These are phyloP conservation scores for Aspidiotus destructor DNA, from an alignment of 2,888 invertebrate genomes.

Conservation along the genomic window DNA sequence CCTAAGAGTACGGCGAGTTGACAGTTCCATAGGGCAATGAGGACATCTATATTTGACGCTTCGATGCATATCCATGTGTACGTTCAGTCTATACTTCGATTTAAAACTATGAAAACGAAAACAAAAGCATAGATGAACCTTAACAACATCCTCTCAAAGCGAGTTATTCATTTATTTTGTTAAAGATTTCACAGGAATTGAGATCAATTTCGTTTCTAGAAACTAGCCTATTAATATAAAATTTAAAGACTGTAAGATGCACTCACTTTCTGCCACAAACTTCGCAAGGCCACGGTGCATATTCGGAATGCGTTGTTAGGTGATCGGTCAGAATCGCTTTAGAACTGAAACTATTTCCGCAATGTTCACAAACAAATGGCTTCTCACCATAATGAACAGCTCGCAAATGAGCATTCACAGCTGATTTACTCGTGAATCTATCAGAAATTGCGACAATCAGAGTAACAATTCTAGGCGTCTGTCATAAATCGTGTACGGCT, in stretches of 20 bases:
- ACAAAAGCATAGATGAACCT: no score
- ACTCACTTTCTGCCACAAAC: constrained; percentile 47
- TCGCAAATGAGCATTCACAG: constrained; percentile 48
- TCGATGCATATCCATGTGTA: constrained; percentile 50
- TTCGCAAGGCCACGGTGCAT: constrained; percentile 48
- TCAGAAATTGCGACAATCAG: constrained; percentile 22
- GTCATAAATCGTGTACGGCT: background rate
- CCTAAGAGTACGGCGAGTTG: constrained; percentile 48
- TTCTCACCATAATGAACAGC: constrained; percentile 51
- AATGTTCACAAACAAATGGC: constrained; percentile 50
- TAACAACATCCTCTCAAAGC: background rate
- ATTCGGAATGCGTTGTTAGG: constrained; percentile 51
- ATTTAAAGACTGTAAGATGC: no score
- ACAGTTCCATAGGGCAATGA: constrained; percentile 47
- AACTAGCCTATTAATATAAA: no score
- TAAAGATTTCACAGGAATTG: no score
- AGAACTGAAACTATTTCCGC: constrained; percentile 51
- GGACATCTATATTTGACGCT: constrained; percentile 49
- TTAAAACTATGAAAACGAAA: constrained; percentile 44
- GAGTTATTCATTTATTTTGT: no score
- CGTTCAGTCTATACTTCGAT: constrained; percentile 49
- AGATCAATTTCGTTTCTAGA: no score
- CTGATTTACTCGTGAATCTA: constrained; percentile 49
- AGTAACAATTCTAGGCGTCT: background rate
- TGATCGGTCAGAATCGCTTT: constrained; percentile 51